Conservation (phyloP, 2,113 vertebrate species). For the Trogon surrucura region DNA sequence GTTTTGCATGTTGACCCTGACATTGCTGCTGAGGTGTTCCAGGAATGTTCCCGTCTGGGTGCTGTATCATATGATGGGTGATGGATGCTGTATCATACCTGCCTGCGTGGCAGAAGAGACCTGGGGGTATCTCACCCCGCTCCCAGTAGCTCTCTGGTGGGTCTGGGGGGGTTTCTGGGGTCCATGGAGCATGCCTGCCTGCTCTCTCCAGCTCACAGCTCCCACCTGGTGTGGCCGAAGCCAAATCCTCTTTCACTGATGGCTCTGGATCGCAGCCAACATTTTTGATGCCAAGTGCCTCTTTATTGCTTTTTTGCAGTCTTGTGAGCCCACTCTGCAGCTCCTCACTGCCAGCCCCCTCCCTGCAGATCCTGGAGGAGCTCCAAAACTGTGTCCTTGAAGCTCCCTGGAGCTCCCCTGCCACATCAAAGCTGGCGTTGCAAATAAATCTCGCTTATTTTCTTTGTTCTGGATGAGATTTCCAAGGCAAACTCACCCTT, state of each 20-base stretch:
- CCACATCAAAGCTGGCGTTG: not conserved
- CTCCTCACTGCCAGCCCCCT: not conserved
- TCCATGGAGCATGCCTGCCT: not conserved
- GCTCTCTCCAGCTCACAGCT: not conserved
- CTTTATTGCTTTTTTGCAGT: not conserved
- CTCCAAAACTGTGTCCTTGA: not conserved
- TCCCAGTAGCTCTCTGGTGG: not conserved
- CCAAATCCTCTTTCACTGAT: not conserved
- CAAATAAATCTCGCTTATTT: not conserved
- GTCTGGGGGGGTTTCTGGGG: not conserved
- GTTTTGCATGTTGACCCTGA: not conserved
- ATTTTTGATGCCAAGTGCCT: not conserved
- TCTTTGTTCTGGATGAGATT: not conserved
- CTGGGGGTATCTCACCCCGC: not conserved
- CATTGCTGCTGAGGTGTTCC: not conserved
- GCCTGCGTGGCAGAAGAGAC: fast-evolving
- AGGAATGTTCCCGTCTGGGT: too few species aligned
- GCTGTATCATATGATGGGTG: not conserved
- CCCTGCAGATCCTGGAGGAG: not conserved
- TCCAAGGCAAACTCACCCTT: not conserved
- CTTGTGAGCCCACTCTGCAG: not conserved
- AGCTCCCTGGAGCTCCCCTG: not conserved
- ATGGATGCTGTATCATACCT: too few species aligned
- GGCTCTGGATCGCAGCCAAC: not conserved
- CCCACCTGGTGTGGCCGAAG: fast-evolving